Evolutionary conservation across 1,140 invertebrate genomes (phyloP), one percentile per base, ranked within the genome.

Genomic region (Drosophila pseudoananassae): DNA sequence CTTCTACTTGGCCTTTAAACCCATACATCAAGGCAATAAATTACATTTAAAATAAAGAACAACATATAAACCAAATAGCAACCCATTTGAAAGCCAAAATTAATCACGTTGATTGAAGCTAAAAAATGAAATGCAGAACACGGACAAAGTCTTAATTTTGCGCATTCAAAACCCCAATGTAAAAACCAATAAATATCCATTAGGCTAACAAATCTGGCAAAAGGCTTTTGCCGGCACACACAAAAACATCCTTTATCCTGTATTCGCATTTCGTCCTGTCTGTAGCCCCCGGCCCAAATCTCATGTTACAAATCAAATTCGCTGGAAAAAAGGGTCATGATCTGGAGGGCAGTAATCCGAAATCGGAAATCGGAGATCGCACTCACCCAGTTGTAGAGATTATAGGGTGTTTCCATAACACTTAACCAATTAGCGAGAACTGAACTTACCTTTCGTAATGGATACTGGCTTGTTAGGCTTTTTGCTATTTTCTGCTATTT

Each of bases 161-260:
- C 14, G 40, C 40, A 43, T 15, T 15, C 40, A 17, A 43, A 43
- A n/a, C 14, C 14, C 14, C 40, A 43, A 65, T 25, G 23, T 25
- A 50, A 63, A 50, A 43, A n/a, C 46, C 33, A 64, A 47, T 66
- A 25, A 64, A 63, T 66, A 15, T 25, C 45, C 58, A 63, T 51
- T 45, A 64, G 27, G 25, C 25, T 4, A 17, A 31, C 25, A 61
- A 66, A 63, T 51, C 15, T 23, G 20, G 25, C 6, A 27, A 49
- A 17, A 43, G 40, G 40, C 40, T 43, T 43, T 15, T 43, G 40
- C 40, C 46, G 12, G 4, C 45, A 46, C 43, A 45, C 43, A 45
- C 15, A 25, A 3, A 43, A 43, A 43, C 40, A 43, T 15, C 40
- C 40, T 43, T 43, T 43, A 43, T 43, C 40, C 40, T 43, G n/a